Base-by-base conservation (phyloP, 1,140 invertebrate species). In the Drosophila eugracilis region DNA sequence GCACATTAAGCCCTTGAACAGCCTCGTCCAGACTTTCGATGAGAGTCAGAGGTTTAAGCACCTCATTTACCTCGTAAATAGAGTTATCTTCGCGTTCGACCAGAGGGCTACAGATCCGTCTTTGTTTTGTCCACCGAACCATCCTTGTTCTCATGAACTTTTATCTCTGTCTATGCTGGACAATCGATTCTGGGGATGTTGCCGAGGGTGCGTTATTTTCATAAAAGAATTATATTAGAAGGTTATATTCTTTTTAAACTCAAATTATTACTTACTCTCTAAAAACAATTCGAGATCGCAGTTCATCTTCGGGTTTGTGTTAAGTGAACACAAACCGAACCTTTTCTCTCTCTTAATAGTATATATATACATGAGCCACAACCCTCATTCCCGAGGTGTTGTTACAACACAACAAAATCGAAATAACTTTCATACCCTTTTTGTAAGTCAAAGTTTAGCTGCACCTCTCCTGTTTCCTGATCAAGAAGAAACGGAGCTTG, bases 401-500 rank as follows among this genome's bases (percentile, higher is more conserved):
- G 85, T 97, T 97, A 1, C 45, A 95, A 80, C 0, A 98, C 95
- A 95, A 95, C 95, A 81, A 99, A 98, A 90, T 98, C 96, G 92
- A 99, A 99, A 91, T 98, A 98, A 48, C 98, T 91, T 98, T 98
- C 98, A 99, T 98, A 49, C 96, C 96, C 80, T 96, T 96, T 96
- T 88, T 98, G 97, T 14, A 98, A 98, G 92, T 98, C 97, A 90
- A 98, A 99, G 92, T 98, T 98, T 1, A 99, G 93, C 45, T 94
- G 95, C 3, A 99, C 94, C 1, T 95, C 95, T 1, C 98, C 98
- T 6, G 96, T 96, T 5, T 95, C 93, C 44, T 92, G 92, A 65
- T 98, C 95, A 0, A 99, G 94, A 0, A 97, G 89, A 92, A 99
- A 99, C 0, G 97, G 96, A 3, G 95, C 93, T 32, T 95, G 93